Evolutionary conservation across 2,888 invertebrate species (phyloP).

Genomic region (Ectobius pallidus): DNA sequence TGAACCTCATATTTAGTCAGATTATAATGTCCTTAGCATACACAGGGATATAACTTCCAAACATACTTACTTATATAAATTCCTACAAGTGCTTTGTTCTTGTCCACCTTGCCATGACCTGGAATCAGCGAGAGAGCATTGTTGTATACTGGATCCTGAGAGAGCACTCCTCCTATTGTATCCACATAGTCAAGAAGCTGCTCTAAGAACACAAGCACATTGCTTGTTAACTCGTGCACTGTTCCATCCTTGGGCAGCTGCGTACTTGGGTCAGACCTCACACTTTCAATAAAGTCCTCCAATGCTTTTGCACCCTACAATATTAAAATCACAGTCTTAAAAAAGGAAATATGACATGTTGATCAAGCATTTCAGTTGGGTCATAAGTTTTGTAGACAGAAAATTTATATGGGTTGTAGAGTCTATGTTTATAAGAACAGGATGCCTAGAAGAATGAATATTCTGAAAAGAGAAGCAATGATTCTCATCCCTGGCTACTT

Average conservation of each 20-base stretch:
- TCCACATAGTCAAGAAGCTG: slow-evolving; percentile 80
- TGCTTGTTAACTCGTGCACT: slow-evolving; percentile 91
- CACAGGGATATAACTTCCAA: background rate
- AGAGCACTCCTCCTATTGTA: slow-evolving; percentile 73
- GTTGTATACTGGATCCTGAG: slow-evolving; percentile 63
- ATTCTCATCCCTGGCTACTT: too few relatives aligned
- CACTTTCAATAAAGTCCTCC: slow-evolving; percentile 91
- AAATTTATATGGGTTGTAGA: too few relatives aligned
- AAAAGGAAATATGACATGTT: too few relatives aligned
- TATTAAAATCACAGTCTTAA: too few relatives aligned
- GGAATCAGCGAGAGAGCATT: slow-evolving; percentile 51
- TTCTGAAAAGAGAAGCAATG: too few relatives aligned
- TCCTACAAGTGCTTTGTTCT: slow-evolving; percentile 72
- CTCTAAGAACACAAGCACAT: slow-evolving; percentile 90
- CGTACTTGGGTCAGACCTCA: slow-evolving; percentile 76
- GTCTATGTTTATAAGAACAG: too few relatives aligned
- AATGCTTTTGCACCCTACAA: slow-evolving; percentile 88
- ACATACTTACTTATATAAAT: slow-evolving; percentile 77
- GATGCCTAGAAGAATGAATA: too few relatives aligned
- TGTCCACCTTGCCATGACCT: slow-evolving; percentile 54
- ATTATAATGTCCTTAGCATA: background rate
- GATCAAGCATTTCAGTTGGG: too few relatives aligned
- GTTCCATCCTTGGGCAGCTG: slow-evolving; percentile 96
- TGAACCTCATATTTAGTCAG: background rate
- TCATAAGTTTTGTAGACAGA: too few relatives aligned